A percentile compares a stretch with the other conserved stretches of the same genome.
These are phyloP conservation scores for Campaea margaritaria DNA, from an alignment of 2,888 invertebrate genomes.

Conservation along the genomic window DNA sequence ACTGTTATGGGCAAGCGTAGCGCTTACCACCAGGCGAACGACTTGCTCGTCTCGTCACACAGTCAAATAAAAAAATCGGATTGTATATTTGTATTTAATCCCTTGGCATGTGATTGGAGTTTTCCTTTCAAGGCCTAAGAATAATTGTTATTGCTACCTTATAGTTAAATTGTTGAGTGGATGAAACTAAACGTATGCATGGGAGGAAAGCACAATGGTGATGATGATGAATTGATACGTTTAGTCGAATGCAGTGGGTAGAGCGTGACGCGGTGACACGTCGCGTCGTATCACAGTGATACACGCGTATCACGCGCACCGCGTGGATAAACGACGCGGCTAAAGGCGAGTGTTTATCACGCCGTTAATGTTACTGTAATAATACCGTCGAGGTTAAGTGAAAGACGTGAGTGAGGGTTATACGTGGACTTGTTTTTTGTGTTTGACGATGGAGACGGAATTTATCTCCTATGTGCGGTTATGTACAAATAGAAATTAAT, in stretches of 20 bases:
- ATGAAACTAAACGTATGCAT: too few species aligned
- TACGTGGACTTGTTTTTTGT: constrained; percentile 19
- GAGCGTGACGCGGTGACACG: not conserved
- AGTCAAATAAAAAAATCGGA: too few species aligned
- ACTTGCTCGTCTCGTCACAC: too few species aligned
- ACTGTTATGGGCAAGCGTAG: too few species aligned
- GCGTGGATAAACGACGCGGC: constrained; percentile 23
- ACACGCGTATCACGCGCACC: constrained; percentile 26
- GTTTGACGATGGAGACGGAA: constrained; percentile 5
- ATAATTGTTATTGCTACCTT: too few species aligned
- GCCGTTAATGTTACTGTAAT: constrained; percentile 31
- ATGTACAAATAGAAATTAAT: not conserved
- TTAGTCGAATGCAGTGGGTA: constrained; percentile 7
- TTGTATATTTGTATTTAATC: too few species aligned
- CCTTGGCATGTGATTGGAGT: too few species aligned
- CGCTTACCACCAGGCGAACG: too few species aligned
- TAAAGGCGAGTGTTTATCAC: constrained; percentile 35
- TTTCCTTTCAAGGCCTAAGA: too few species aligned
- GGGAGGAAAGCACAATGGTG: too few species aligned
- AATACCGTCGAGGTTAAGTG: constrained; percentile 33
- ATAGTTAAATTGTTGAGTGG: too few species aligned
- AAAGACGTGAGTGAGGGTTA: constrained; percentile 26
- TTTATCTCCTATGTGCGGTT: not conserved
- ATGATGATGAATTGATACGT: not conserved
- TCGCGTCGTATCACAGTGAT: constrained; percentile 19